Evolutionary conservation across 2,797 vertebrate genomes (phyloP).

Genomic region (Echiichthys vipera): DNA sequence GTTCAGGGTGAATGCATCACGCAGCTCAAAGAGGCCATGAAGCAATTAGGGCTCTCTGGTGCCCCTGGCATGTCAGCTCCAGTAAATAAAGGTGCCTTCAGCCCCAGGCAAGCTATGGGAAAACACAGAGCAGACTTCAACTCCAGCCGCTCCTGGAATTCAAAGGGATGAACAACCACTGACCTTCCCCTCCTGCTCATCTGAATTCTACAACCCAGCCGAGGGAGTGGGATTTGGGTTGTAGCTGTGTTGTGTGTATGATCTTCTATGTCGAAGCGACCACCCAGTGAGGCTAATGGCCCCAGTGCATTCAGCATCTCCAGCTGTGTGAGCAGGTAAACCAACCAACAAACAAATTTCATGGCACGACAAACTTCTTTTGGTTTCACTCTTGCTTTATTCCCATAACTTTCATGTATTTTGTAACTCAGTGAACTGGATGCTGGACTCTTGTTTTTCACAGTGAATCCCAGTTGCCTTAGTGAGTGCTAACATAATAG

Average conservation of each 20-base stretch:
- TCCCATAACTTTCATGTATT: conserved; percentile 1
- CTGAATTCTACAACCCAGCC: conserved; percentile 42
- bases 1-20: conserved; percentile 61
- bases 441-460: conserved; percentile 3
- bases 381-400: conserved; percentile 7
- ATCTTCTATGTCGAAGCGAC: conserved; percentile 64
- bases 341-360: conserved; percentile 41
- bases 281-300: conserved; percentile 64
- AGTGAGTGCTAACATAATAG: conserved; percentile 9
- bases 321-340: conserved; percentile 56
- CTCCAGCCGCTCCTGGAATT: conserved; percentile 59
- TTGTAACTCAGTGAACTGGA: conserved; percentile 8
- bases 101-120: conserved; percentile 58
- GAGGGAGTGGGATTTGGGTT: conserved; percentile 33
- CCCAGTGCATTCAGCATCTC: conserved; percentile 43
- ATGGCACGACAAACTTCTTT: conserved; percentile 29
- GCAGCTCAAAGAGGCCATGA: conserved; percentile 68
- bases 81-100: conserved; percentile 73
- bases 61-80: conserved; percentile 69
- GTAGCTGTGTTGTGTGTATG: conserved; percentile 45
- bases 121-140: conserved; percentile 61
- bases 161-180: conserved; percentile 62
- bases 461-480: not conserved
- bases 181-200: conserved; percentile 46
- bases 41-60: conserved; percentile 77